A percentile compares a stretch with the other conserved stretches of the same genome.
Conservation (phyloP, 1,140 invertebrate species). For the Berghia stephanieae region DNA sequence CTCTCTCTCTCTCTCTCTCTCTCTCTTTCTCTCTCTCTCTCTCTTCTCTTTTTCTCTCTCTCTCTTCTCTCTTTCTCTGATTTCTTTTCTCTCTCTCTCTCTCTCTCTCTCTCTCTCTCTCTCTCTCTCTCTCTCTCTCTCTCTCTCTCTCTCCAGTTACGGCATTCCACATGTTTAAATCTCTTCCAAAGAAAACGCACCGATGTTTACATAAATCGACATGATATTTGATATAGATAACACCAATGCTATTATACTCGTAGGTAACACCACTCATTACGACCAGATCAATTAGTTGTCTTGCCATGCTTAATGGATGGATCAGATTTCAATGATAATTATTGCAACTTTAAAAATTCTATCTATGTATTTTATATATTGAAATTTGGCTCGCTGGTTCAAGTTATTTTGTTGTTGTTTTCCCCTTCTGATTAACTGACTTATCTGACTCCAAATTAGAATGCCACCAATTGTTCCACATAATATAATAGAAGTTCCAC, state of each 20-base stretch:
- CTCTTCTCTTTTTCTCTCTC: neutral
- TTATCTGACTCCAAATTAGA: no score
- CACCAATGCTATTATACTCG: neutral
- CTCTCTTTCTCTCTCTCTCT: no score
- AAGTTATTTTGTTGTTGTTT: no score
- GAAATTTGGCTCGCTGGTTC: no score
- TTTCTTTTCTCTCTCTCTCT: slow-evolving; percentile 16
- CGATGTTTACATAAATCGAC: neutral
- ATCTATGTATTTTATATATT: no score
- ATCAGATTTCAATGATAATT: no score
- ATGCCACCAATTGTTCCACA: no score
- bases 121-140: neutral
- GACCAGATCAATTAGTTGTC: neutral
- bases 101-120: slow-evolving; percentile 11
- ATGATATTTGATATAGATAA: neutral
- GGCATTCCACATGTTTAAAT: neutral
- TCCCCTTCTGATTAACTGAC: no score
- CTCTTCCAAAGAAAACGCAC: neutral
- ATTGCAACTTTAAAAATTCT: no score
- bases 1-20: no score
- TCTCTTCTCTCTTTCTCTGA: slow-evolving; percentile 3
- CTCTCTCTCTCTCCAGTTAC: neutral
- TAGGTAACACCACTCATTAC: neutral
- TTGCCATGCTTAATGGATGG: neutral
- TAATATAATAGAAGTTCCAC: no score